Evolutionary conservation across 2,888 invertebrate genomes (phyloP).

Genomic region (Lasioglossum morio): DNA sequence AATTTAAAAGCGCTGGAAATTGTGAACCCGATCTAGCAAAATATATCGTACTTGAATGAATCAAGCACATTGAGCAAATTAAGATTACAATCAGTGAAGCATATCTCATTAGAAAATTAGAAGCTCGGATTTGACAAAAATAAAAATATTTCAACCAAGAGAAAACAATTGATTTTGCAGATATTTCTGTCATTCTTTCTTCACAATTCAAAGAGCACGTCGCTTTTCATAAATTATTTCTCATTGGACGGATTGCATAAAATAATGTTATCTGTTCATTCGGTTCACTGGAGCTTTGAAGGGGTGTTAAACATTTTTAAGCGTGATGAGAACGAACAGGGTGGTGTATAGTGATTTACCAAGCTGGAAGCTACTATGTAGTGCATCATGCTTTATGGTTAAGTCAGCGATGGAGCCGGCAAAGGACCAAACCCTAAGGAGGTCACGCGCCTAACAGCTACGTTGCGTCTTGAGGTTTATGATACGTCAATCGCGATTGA

Average conservation of each 20-base stretch:
- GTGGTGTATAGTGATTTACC: background rate
- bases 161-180: too few relatives aligned
- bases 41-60: background rate
- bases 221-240: background rate
- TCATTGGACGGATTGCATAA: background rate
- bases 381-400: background rate
- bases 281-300: background rate
- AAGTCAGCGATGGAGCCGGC: background rate
- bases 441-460: background rate
- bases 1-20: background rate
- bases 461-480: slow-evolving; percentile 4
- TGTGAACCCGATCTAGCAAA: background rate
- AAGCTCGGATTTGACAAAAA: background rate
- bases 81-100: too few relatives aligned
- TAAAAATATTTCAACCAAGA: background rate
- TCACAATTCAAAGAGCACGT: background rate
- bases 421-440: background rate
- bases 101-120: background rate
- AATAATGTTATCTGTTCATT: background rate
- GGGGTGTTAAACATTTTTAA: background rate
- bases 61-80: too few relatives aligned
- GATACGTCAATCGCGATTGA: background rate
- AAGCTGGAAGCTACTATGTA: background rate
- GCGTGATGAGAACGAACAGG: background rate
- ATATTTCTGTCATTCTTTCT: background rate